Evolutionary conservation across 2,113 vertebrate genomes (phyloP), one percentile per base, ranked within the genome.

Genomic region (Rhea americana): DNA sequence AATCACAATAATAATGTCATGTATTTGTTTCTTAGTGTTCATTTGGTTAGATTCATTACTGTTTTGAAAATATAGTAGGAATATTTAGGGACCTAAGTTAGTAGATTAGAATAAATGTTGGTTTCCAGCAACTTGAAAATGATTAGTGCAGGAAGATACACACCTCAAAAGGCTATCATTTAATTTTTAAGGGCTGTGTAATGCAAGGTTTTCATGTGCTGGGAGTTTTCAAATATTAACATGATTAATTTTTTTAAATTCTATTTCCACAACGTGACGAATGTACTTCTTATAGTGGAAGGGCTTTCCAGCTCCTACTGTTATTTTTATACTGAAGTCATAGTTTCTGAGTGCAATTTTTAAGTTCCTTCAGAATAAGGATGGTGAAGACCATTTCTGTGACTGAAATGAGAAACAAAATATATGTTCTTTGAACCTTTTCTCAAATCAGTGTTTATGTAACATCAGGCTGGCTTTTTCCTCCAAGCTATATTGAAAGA

Each of bases 21-120:
- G 2, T 85, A 25, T 80, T 78, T 84, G 13, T 63, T 71, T 66
- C 47, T 37, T 82, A 71, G 28, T 75, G 28, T 77, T 83, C 68
- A 39, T 87, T 85, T 88, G n/a, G 67, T 85, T 82, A 0, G 2
- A 83, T 86, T 93, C 21, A 45, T 48, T 86, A 32, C 45, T 74
- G 16, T 90, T 48, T 74, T 91, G 84, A 83, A 93, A 89, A 83
- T 77, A 77, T 11, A 16, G 80, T 79, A 80, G 45, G 53, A 66
- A 73, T 81, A 41, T 74, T 88, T 86, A 70, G 74, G 55, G 81
- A 66, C 25, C 73, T 80, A 48, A 89, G 83, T 1, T 1, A 80
- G 11, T 61, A 84, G 39, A 84, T 66, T 80, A 47, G 55, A 66
- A 86, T 35, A 24, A 83, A 47, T 93, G 70, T 56, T 86, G 19